A percentile compares a stretch with the other conserved stretches of the same genome.
These are phyloP conservation scores for Watsonalla binaria DNA, from an alignment of 2,888 invertebrate genomes.

Conservation along the genomic window DNA sequence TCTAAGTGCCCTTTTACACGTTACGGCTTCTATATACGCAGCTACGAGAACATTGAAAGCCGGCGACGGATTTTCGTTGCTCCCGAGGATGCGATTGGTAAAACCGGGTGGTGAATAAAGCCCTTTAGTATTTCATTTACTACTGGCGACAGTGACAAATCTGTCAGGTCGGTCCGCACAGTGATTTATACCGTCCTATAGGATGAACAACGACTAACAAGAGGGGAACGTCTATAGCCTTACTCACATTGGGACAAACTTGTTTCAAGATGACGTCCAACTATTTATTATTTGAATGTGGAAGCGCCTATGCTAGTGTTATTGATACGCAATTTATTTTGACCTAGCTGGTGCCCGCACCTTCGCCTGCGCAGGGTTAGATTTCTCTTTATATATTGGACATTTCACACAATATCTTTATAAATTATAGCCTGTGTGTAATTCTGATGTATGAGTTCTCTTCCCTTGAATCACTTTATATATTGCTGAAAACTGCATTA, in stretches of 20 bases:
- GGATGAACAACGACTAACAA: constrained; percentile 27
- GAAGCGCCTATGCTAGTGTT: no score
- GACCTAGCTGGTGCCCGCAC: no score
- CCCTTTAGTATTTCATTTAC: constrained; percentile 43
- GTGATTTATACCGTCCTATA: constrained; percentile 40
- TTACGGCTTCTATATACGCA: constrained; percentile 4
- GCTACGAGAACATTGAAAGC: neutral
- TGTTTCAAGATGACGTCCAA: neutral
- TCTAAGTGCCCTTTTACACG: neutral
- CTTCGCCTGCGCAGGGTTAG: no score
- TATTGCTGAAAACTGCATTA: no score
- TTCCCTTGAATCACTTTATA: no score
- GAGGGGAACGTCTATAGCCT: constrained; percentile 19
- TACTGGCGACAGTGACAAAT: constrained; percentile 53
- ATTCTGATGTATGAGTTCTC: no score
- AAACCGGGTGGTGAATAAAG: neutral
- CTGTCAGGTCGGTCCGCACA: constrained; percentile 31
- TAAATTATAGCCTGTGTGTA: no score
- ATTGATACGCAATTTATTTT: no score
- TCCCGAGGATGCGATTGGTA: neutral
- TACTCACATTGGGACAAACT: neutral
- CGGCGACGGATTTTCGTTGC: neutral
- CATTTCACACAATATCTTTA: no score
- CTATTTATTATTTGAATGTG: no score
- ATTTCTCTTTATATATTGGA: no score